phyloP scores from a whole-genome alignment of 2,888 invertebrate species.

The Microdon myrmicae region DNA sequence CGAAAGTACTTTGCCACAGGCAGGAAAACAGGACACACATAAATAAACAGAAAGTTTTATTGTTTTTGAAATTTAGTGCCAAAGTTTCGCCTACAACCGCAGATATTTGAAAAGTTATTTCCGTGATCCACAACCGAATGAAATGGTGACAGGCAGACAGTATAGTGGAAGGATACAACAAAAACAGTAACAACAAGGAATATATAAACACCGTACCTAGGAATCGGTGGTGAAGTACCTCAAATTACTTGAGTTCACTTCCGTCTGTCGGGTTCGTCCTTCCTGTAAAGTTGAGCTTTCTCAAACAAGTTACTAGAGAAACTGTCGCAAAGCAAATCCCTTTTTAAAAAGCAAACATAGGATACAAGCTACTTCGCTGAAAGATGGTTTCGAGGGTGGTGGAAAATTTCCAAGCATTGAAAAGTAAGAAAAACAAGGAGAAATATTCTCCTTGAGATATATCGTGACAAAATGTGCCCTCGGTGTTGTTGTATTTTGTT shows the following conservation, averaged over 20 bases:
- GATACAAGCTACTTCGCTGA: too few species aligned
- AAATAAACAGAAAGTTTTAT: slow-evolving; percentile 47
- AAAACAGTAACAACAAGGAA: background rate
- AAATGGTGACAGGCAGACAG: background rate
- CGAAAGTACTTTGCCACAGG: background rate
- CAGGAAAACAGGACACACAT: slow-evolving; percentile 10
- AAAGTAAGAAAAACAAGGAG: too few species aligned
- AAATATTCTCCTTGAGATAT: too few species aligned
- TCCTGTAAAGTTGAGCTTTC: background rate
- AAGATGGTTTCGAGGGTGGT: too few species aligned
- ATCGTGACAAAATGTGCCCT: slow-evolving; percentile 29
- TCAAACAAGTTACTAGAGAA: slow-evolving; percentile 24
- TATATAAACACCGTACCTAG: background rate
- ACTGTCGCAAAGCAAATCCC: slow-evolving; percentile 41
- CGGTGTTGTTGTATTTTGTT: slow-evolving; percentile 28
- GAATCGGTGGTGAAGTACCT: slow-evolving; percentile 23
- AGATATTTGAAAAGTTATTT: slow-evolving; percentile 52
- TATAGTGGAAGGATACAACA: too few species aligned
- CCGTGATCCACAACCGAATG: background rate
- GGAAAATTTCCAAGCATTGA: too few species aligned
- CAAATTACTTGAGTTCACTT: slow-evolving; percentile 51
- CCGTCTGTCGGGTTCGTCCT: slow-evolving; percentile 32
- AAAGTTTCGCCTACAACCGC: slow-evolving; percentile 48
- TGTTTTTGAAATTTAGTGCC: slow-evolving; percentile 49
- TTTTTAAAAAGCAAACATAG: slow-evolving; percentile 13